Evolutionary conservation across 2,113 vertebrate species (phyloP), one percentile per base, ranked within the genome.

Genomic region (Nesoenas mayeri): DNA sequence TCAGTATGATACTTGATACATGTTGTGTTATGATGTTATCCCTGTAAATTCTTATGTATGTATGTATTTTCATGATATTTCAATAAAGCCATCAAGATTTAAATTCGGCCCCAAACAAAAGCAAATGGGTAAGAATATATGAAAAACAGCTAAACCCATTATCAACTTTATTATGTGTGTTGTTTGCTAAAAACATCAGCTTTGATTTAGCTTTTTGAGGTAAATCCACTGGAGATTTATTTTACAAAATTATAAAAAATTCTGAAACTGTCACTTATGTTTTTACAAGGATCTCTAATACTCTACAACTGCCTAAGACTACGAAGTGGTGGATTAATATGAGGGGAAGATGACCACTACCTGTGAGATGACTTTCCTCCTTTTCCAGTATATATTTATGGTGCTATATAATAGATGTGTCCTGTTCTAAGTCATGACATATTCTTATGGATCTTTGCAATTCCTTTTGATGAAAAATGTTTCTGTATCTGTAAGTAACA

Each of bases 161-260:
- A 86, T 72, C 40, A 78, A 75, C 47, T 75, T 88, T 65, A 85
- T 86, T 81, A 84, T 57, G 58, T 62, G 12, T 18, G 8, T 24
- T 79, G 32, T 64, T 87, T 92, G 57, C 38, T 81, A 47, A 90
- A 90, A 93, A 47, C 15, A 50, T 91, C 77, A 69, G 48, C 69
- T 94, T 87, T 93, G 61, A 61, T 95, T 87, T 92, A 70, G 24
- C 61, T 75, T 90, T 94, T 47, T 86, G 78, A 62, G 19, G n/a
- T 90, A 88, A 71, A 61, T 64, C 44, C 56, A 74, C 48, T 69
- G 40, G 65, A 93, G 66, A 61, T 67, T 93, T 84, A 40, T 72
- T 90, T 93, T 78, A 72, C 51, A 47, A 77, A 95, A 91, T n/a
- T 54, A 26, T 64, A 56, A 87, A 66, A 81, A 48, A 57, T 3